phyloP scores from a whole-genome alignment of 2,113 vertebrate genomes.

The Dipodomys spectabilis region DNA sequence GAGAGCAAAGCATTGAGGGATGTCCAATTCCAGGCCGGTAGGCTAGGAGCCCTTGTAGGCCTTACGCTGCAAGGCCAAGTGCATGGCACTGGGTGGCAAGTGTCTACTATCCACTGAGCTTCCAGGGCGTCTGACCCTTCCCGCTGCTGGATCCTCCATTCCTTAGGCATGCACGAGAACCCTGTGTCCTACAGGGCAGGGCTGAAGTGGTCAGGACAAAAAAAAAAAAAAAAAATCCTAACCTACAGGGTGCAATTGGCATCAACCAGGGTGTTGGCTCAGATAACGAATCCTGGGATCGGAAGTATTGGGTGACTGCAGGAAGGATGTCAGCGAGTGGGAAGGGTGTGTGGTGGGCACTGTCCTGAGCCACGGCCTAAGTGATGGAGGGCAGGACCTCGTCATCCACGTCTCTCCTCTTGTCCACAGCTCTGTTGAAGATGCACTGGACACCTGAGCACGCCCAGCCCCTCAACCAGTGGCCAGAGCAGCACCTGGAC shows the following conservation, averaged over 20 bases:
- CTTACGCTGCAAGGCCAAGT: not conserved
- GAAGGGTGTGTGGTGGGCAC: too few species aligned
- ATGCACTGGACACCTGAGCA: conserved; percentile 99
- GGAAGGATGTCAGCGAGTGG: not conserved
- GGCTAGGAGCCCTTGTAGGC: not conserved
- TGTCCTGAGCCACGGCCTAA: not conserved
- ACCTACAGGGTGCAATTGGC: not conserved
- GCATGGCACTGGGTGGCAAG: not conserved
- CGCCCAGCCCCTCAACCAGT: conserved; percentile 98
- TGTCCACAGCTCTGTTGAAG: conserved; percentile 90
- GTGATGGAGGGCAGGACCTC: not conserved
- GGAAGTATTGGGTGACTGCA: not conserved
- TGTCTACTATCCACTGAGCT: not conserved
- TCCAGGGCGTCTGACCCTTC: not conserved
- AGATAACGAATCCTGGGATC: not conserved
- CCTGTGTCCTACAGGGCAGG: not conserved
- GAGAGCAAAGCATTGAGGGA: not conserved
- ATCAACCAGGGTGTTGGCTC: not conserved
- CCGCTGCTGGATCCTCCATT: not conserved
- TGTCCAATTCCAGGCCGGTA: not conserved
- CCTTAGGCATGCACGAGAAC: not conserved
- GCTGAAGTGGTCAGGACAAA: not conserved
- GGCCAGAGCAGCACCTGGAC: conserved; percentile 99
- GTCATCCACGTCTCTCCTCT: not conserved
- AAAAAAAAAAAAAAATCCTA: not conserved